Conservation (phyloP, 2,888 invertebrate genomes). For the Stenodema calcarata region DNA sequence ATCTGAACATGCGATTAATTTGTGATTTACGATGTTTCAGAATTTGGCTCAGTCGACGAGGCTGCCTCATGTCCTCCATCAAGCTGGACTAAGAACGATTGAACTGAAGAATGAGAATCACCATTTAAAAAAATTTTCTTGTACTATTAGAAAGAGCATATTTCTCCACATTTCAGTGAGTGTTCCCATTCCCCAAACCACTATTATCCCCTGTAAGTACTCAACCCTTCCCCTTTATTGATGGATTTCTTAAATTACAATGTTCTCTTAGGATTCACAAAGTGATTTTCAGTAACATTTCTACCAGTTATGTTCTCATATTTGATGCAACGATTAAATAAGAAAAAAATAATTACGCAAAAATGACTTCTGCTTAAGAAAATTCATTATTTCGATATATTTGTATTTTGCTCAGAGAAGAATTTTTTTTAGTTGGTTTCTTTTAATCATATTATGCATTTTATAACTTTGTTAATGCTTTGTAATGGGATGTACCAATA, state of each 20-base stretch:
- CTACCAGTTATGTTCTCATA: too few species aligned
- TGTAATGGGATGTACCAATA: background rate
- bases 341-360: too few species aligned
- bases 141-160: background rate
- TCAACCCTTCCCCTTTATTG: background rate
- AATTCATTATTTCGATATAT: background rate
- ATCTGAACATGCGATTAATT: too few species aligned
- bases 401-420: background rate
- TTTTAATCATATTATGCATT: conserved; percentile 1
- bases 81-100: conserved; percentile 52
- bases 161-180: background rate
- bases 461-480: conserved; percentile 23
- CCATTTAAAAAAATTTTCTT: background rate
- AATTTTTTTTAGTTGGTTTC: conserved; percentile 3
- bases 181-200: background rate
- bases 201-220: background rate
- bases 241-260: too few species aligned
- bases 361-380: background rate
- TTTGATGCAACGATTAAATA: too few species aligned
- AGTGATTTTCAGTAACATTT: too few species aligned
- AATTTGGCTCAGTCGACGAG: conserved; percentile 71
- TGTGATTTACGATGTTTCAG: conserved; percentile 63
- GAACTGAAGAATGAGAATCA: background rate
- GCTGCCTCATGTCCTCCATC: conserved; percentile 54
- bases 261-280: too few species aligned